Base-by-base conservation (phyloP, 1,140 invertebrate genomes). In the Coelopa frigida region DNA sequence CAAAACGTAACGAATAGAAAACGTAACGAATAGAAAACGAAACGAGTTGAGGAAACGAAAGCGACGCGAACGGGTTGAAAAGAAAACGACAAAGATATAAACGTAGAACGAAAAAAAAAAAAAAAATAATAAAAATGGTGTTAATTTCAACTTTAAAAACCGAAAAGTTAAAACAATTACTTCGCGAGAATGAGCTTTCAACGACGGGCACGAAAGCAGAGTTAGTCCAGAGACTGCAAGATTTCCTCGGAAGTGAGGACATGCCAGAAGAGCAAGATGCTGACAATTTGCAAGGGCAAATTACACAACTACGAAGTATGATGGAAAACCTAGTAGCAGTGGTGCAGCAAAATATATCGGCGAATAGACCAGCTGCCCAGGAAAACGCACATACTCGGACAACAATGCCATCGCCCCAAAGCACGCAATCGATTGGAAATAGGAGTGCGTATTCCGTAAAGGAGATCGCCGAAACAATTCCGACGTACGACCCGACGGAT, bases 381-480 rank as follows among this genome's bases (percentile, higher is more conserved):
- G 21, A 18, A 40, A 8, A 40, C 8, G 8, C 38, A 24, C 4
- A 31, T 7, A 14, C 15, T 18, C 20, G 29, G 17, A 20, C 5
- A 29, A 15, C 24, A 36, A 36, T 3, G 11, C 7, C 35, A 14
- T 23, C 11, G 18, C 12, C 1, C 12, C 12, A n/a, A n/a, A n/a
- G n/a, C n/a, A n/a, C n/a, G n/a, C n/a, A n/a, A n/a, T n/a, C n/a
- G n/a, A n/a, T n/a, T n/a, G 17, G 15, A 44, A 11, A 32, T 11
- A 15, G 27, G 5, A 3, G 29, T 3, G 5, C 17, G 5, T 21
- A 44, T 29, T 44, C 46, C 7, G 48, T 50, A 5, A 50, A 41
- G 37, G 42, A 50, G 29, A 50, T 44, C 11, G 43, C 43, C 12
- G 37, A 45, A 31, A 40, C 37, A 3, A 32, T 45, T 14, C 43